phyloP scores from a whole-genome alignment of 64 coral and sea anemone genomes.

The Montipora capricornis region DNA sequence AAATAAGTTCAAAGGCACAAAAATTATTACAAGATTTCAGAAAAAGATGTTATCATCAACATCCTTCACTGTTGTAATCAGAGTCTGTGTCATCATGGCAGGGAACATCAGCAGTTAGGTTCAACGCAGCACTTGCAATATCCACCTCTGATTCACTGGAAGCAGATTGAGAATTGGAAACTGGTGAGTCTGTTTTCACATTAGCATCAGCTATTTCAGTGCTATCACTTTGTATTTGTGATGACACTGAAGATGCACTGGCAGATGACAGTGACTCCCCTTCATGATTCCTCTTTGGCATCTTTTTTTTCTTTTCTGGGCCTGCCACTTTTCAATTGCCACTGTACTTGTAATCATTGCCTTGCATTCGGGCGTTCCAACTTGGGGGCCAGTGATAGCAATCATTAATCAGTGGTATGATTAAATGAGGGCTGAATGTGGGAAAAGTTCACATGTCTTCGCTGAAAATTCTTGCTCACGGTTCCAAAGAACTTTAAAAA shows the following conservation, averaged over 20 bases:
- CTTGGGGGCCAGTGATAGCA: neutral
- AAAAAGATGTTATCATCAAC: too few species aligned
- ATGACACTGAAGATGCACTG: constrained; percentile 8
- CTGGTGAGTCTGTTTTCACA: constrained; percentile 36
- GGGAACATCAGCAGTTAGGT: too few species aligned
- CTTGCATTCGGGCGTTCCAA: constrained; percentile 3
- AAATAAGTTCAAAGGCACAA: too few species aligned
- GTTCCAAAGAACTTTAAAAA: neutral
- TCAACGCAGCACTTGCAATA: neutral
- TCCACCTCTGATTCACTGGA: constrained; percentile 18
- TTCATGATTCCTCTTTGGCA: neutral
- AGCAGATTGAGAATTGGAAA: neutral
- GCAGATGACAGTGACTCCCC: too few species aligned
- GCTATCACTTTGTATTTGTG: constrained; percentile 3
- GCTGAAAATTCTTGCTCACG: constrained; percentile 2
- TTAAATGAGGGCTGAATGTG: neutral
- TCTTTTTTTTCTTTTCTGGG: neutral
- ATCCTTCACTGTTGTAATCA: too few species aligned
- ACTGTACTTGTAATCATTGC: neutral
- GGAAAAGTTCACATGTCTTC: neutral
- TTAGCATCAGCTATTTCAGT: constrained; percentile 28
- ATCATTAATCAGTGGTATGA: neutral
- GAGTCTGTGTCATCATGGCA: too few species aligned
- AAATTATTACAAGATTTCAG: too few species aligned
- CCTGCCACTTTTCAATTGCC: neutral